Evolutionary conservation across 2,888 invertebrate genomes (phyloP).

Genomic region (Conistra vaccinii): DNA sequence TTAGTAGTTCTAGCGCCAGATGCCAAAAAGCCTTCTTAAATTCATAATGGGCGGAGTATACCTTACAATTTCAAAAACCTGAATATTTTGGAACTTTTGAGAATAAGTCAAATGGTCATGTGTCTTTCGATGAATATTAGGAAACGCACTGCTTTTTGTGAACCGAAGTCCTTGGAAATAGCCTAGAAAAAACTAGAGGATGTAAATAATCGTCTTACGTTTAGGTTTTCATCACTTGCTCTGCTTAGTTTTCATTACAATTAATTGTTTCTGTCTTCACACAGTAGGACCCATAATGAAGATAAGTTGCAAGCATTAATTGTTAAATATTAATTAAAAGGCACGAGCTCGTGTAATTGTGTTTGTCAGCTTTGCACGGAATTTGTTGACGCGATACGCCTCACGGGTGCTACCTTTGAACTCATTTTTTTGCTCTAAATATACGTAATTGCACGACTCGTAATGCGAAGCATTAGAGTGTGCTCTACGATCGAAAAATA

Average conservation of each 20-base stretch:
- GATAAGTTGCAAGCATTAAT: constrained; percentile 58
- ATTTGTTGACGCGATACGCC: constrained; percentile 29
- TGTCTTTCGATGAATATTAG: not conserved
- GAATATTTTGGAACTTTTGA: not conserved
- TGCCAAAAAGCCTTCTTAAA: not conserved
- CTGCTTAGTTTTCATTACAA: constrained; percentile 55
- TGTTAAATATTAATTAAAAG: constrained; percentile 63
- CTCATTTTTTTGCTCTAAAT: constrained; percentile 37
- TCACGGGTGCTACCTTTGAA: constrained; percentile 31
- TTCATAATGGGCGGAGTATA: not conserved
- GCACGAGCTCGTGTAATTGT: constrained; percentile 44
- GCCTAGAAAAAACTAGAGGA: constrained; percentile 11
- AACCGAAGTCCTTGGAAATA: not conserved
- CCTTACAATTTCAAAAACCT: not conserved
- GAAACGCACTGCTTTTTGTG: not conserved
- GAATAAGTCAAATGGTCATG: not conserved
- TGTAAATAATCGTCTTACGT: constrained; percentile 11
- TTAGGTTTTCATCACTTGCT: constrained; percentile 31
- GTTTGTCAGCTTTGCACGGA: constrained; percentile 43
- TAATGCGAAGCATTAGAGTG: too few species aligned
- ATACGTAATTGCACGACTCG: too few species aligned
- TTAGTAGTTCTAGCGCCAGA: not conserved
- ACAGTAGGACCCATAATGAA: constrained; percentile 56
- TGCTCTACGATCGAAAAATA: too few species aligned
- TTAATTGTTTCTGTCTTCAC: constrained; percentile 49